phyloP scores from a whole-genome alignment of 2,888 invertebrate genomes.

The Trissolcus japonicus region DNA sequence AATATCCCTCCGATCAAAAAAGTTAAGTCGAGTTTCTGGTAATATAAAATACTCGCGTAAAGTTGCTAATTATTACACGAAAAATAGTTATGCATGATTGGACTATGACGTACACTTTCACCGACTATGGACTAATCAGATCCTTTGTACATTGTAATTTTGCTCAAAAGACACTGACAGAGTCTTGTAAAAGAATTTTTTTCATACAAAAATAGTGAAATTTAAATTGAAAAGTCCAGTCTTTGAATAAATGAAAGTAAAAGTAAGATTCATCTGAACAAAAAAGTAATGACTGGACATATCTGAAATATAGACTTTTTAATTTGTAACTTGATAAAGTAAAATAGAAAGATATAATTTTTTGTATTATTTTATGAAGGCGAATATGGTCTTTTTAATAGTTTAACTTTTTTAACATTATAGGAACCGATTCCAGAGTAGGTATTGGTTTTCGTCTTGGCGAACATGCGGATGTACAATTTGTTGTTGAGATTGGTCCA shows the following conservation, averaged over 20 bases:
- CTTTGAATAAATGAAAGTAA: no score
- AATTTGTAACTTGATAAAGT: background rate
- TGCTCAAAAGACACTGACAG: background rate
- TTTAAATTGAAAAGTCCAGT: no score
- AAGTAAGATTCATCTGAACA: no score
- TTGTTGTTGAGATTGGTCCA: slow-evolving; percentile 86
- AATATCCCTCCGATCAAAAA: slow-evolving; percentile 91
- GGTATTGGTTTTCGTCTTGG: slow-evolving; percentile 89
- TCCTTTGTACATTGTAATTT: background rate
- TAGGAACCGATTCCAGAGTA: slow-evolving; percentile 87
- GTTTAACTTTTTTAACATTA: slow-evolving; percentile 10
- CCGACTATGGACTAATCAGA: slow-evolving; percentile 9
- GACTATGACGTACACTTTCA: slow-evolving; percentile 51
- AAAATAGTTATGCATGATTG: slow-evolving; percentile 19
- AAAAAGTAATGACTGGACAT: no score
- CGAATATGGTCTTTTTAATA: slow-evolving; percentile 3
- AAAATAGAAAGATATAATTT: background rate
- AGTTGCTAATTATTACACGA: slow-evolving; percentile 17
- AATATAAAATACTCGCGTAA: background rate
- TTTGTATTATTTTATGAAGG: background rate
- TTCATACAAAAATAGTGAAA: no score
- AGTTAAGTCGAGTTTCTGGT: slow-evolving; percentile 71
- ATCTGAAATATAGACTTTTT: background rate
- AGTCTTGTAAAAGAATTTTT: no score
- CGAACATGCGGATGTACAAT: slow-evolving; percentile 88